Conservation (phyloP, 2,113 vertebrate genomes). For the Manacus vitellinus region DNA sequence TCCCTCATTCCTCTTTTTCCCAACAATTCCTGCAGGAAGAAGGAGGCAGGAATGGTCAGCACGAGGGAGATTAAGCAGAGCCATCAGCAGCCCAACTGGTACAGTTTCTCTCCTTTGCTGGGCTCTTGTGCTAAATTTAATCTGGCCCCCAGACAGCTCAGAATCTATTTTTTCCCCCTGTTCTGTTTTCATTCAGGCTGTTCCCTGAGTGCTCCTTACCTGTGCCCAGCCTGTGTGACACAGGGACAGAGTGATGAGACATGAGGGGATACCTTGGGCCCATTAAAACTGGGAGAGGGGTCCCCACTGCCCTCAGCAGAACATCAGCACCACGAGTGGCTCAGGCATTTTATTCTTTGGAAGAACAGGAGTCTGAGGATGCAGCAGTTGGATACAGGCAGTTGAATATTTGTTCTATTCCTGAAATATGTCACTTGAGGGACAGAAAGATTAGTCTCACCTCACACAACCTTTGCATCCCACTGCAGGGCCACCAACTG, state of each 20-base stretch:
- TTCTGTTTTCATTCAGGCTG: neutral
- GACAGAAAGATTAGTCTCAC: neutral
- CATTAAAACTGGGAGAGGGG: neutral
- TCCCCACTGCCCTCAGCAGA: neutral
- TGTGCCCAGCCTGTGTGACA: neutral
- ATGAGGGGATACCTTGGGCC: neutral
- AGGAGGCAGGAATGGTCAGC: neutral
- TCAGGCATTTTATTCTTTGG: neutral
- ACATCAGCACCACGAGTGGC: neutral
- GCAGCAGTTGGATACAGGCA: neutral
- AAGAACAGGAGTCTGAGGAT: neutral
- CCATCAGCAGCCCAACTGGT: neutral
- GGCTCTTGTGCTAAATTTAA: neutral
- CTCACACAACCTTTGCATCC: neutral
- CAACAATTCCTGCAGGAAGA: neutral
- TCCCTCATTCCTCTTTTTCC: neutral
- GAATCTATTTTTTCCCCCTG: neutral
- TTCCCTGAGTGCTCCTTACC: neutral
- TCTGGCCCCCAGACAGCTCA: neutral
- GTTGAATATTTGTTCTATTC: neutral
- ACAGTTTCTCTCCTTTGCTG: neutral
- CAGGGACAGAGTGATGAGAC: neutral
- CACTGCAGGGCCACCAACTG: neutral
- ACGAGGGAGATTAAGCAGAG: neutral
- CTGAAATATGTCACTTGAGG: neutral